phyloP scores from a whole-genome alignment of 2,797 vertebrate genomes.

The Acrossocheilus wenchowensis region DNA sequence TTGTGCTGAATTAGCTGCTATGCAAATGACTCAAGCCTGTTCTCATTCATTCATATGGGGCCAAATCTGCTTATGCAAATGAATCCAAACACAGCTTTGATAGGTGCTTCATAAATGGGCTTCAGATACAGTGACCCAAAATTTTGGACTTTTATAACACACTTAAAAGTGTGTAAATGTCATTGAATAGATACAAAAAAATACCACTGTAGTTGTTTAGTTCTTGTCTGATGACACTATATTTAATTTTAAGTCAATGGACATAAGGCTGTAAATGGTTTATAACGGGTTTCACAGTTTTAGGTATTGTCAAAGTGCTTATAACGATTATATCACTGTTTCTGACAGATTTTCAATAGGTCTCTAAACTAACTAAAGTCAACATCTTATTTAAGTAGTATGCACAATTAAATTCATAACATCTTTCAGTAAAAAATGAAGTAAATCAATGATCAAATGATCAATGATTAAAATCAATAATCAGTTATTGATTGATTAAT shows the following conservation, averaged over 20 bases:
- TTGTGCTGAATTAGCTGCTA: conserved; percentile 89
- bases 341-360: neutral
- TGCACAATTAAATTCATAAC: too few relatives aligned
- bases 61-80: conserved; percentile 94
- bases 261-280: neutral
- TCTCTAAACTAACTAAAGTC: neutral
- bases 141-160: neutral
- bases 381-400: neutral
- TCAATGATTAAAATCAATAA: too few relatives aligned
- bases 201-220: neutral
- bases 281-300: neutral
- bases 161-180: neutral
- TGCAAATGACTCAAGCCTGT: conserved; percentile 86
- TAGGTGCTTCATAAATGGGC: conserved; percentile 83
- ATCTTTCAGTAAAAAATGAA: too few relatives aligned
- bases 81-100: conserved; percentile 89
- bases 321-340: neutral
- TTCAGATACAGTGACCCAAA: conserved; percentile 62
- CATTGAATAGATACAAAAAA: neutral
- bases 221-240: neutral
- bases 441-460: too few relatives aligned
- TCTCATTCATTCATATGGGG: conserved; percentile 79
- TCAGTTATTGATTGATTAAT: too few relatives aligned
- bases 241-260: neutral
- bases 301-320: neutral